A percentile compares a stretch with the other conserved stretches of the same genome.
Conservation (phyloP, 2,113 vertebrate species). For the Pomatorhinus ruficollis region DNA sequence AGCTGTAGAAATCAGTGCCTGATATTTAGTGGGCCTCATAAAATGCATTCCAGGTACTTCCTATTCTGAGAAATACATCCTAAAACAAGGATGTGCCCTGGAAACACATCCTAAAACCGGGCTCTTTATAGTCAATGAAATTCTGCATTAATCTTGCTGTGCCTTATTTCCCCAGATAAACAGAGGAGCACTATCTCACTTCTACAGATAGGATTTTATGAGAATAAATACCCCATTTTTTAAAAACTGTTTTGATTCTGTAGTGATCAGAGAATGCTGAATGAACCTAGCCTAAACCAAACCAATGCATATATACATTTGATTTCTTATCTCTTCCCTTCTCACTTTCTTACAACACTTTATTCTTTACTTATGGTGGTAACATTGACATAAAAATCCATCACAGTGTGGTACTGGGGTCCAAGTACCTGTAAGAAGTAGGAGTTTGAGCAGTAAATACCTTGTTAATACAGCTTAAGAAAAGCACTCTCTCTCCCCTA, state of each 20-base stretch:
- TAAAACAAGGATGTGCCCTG: too few relatives aligned
- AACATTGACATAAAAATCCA: neutral
- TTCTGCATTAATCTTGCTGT: neutral
- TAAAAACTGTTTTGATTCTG: neutral
- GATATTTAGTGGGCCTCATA: neutral
- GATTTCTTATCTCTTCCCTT: neutral
- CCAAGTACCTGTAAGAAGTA: neutral
- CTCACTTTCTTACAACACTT: neutral
- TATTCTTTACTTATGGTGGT: neutral
- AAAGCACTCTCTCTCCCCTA: neutral
- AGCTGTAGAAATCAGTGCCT: neutral
- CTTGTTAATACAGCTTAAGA: neutral
- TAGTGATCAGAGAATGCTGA: neutral
- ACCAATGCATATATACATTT: neutral
- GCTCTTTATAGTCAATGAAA: neutral
- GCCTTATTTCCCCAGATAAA: neutral
- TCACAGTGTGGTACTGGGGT: neutral
- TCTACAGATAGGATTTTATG: neutral
- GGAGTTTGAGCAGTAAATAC: neutral
- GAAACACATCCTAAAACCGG: neutral
- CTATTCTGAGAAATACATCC: neutral
- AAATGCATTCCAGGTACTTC: neutral
- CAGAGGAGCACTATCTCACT: neutral
- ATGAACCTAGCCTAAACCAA: neutral
- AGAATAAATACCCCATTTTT: neutral